Percentiles rank a stretch among this genome's conserved stretches.
Evolutionary conservation across 1,140 invertebrate genomes (phyloP).

Genomic region (Nebria ingens): DNA sequence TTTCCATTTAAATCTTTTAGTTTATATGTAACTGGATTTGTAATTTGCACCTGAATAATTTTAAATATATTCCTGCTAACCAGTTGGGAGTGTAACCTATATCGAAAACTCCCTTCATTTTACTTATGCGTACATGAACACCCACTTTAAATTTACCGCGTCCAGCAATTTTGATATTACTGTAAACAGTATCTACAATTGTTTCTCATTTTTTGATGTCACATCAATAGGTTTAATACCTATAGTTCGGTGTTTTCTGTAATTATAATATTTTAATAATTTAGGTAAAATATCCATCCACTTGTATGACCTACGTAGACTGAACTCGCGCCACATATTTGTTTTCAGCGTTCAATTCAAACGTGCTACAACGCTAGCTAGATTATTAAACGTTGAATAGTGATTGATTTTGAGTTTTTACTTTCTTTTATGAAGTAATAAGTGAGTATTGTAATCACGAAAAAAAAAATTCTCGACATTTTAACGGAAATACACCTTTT

Average conservation of each 20-base stretch:
- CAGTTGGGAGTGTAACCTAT: constrained; percentile 26
- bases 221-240: constrained; percentile 31
- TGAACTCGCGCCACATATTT: no score
- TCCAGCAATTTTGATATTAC: constrained; percentile 14
- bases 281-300: constrained; percentile 32
- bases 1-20: not conserved
- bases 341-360: no score
- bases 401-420: no score
- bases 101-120: constrained; percentile 22
- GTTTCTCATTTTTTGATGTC: constrained; percentile 20
- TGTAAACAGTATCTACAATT: constrained; percentile 16
- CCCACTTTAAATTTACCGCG: constrained; percentile 23
- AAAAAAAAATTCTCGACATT: no score
- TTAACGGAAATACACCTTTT: no score
- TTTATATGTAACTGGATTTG: constrained; percentile 1
- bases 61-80: constrained; percentile 23
- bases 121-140: constrained; percentile 23
- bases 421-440: no score
- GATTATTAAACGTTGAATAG: no score
- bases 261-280: constrained; percentile 35
- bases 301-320: constrained; percentile 22
- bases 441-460: no score
- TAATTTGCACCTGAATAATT: constrained; percentile 18
- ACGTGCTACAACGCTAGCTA: no score
- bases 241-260: constrained; percentile 34